phyloP scores from a whole-genome alignment of 1,140 invertebrate genomes.

The Mamestra configurata region DNA sequence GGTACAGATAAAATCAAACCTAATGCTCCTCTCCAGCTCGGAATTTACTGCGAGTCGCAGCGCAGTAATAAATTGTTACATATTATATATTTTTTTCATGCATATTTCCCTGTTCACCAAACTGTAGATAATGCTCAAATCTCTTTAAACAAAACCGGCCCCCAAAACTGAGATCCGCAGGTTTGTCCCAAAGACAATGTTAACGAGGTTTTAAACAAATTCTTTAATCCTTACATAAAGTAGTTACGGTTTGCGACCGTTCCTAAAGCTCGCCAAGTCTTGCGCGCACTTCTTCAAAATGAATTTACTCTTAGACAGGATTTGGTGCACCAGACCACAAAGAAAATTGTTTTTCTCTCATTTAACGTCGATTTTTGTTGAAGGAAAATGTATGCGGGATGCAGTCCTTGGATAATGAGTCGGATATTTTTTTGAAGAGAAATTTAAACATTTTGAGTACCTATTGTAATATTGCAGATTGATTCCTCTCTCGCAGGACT shows the following conservation, averaged over 20 bases:
- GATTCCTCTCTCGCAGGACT: too few species aligned
- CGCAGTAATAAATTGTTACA: too few species aligned
- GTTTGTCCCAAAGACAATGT: constrained; percentile 29
- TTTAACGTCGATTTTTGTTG: constrained; percentile 28
- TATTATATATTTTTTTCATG: too few species aligned
- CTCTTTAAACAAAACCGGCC: not conserved
- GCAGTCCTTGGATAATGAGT: not conserved
- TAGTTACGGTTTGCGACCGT: constrained; percentile 53
- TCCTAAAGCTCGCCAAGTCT: constrained; percentile 57
- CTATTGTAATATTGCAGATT: not conserved
- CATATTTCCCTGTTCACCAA: too few species aligned
- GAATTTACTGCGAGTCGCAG: too few species aligned
- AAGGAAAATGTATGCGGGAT: not conserved
- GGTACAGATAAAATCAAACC: too few species aligned
- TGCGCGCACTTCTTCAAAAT: constrained; percentile 61
- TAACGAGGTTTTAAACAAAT: constrained; percentile 54
- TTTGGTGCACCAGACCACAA: constrained; percentile 39
- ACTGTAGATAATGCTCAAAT: too few species aligned
- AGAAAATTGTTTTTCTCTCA: constrained; percentile 47
- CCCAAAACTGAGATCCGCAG: too few species aligned
- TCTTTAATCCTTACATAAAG: constrained; percentile 52
- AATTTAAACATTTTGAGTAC: not conserved
- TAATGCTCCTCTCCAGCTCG: too few species aligned
- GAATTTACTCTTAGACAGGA: constrained; percentile 58
- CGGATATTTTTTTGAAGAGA: not conserved